Evolutionary conservation across 1,140 invertebrate genomes (phyloP), one percentile per base, ranked within the genome.

Genomic region (Cepaea nemoralis): DNA sequence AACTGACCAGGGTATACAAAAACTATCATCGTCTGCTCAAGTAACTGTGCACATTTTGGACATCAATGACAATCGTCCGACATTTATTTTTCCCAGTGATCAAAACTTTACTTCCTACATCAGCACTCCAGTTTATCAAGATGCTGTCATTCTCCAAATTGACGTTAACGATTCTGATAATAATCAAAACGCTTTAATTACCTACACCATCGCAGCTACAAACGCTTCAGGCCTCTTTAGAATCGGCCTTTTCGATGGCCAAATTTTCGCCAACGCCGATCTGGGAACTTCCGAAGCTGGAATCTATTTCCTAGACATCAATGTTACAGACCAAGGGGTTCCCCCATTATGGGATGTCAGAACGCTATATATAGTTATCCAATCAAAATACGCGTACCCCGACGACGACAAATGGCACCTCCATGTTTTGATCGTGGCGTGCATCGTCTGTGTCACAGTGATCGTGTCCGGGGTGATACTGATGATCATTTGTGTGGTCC

Each of bases 1-100:
- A 0, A 95, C 94, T 90, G 97, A 99, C 93, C 96, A 97, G 92
- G 97, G 97, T 19, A 94, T 93, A 83, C 96, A 96, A 24, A 94
- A 95, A 0, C 95, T 97, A 87, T 96, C 95, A 8, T 96, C 96
- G 3, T 96, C 96, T 0, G 96, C 96, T 1, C 96, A 95, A 0
- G 94, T 99, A 39, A 93, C 94, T 82, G 91, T 99, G 2, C 93
- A 93, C 75, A 93, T 99, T 16, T 92, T 95, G 45, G 97, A 99
- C 92, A 94, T 96, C 0, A 98, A 99, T 90, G 89, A 90, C 80
- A 86, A 90, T 71, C 81, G 83, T 67, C 89, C 89, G 14, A 59
- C 71, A 14, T 87, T 87, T 48, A 76, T 84, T 6, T 87, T 87
- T 76, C 86, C 98, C 14, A 59, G 37, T 31, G 39, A 73, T 48